A percentile compares a stretch with the other conserved stretches of the same genome.
These are phyloP conservation scores for Drosophila sp. DNA, from an alignment of 1,140 invertebrate species.

Conservation along the genomic window DNA sequence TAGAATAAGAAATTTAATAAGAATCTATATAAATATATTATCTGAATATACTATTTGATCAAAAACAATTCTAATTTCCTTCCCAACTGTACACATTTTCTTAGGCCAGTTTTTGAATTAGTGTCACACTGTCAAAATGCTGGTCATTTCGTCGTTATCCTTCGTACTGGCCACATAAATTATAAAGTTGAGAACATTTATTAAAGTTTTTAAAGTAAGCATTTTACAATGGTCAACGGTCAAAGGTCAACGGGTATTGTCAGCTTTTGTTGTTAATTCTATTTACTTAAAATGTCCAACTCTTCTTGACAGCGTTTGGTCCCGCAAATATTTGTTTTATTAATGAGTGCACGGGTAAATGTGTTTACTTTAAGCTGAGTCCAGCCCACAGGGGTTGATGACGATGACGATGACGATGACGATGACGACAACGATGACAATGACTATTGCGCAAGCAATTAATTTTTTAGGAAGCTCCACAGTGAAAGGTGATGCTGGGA, in stretches of 20 bases:
- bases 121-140: no score
- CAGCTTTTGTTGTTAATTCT: conserved; percentile 81
- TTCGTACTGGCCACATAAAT: background rate
- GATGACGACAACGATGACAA: background rate
- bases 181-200: conserved; percentile 1
- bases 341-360: conserved; percentile 82
- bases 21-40: no score
- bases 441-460: conserved; percentile 39
- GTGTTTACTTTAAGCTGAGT: conserved; percentile 68
- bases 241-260: conserved; percentile 48
- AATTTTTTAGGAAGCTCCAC: conserved; percentile 55
- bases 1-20: no score
- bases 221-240: conserved; percentile 46
- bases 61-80: no score
- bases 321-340: conserved; percentile 74
- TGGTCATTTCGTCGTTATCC: background rate
- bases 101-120: no score
- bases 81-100: no score
- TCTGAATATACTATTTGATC: no score
- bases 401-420: background rate
- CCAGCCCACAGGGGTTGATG: conserved; percentile 13
- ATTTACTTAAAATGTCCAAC: conserved; percentile 75
- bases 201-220: conserved; percentile 32
- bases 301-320: conserved; percentile 44
- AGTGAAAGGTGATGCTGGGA: conserved; percentile 62